These are phyloP conservation scores for Erythrolamprus reginae DNA, from an alignment of 2,113 vertebrate species.

Conservation along the genomic window DNA sequence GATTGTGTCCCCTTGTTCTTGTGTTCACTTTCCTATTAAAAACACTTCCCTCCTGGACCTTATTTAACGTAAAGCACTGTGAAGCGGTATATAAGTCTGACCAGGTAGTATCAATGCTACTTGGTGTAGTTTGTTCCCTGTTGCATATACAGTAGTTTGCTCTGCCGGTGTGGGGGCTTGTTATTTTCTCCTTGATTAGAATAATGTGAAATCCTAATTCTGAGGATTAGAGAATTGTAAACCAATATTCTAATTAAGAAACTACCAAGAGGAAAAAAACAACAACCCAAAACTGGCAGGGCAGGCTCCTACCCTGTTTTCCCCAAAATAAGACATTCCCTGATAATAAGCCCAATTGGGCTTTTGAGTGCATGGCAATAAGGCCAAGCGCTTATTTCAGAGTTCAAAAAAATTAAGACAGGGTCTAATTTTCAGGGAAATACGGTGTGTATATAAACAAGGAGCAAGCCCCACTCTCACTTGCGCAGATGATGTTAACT, in stretches of 20 bases:
- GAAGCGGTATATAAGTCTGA: too few relatives aligned
- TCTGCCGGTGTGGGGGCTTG: neutral
- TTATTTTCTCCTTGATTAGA: neutral
- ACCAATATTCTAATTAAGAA: neutral
- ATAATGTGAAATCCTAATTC: neutral
- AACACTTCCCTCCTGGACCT: too few relatives aligned
- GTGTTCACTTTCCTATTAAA: too few relatives aligned
- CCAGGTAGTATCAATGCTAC: neutral
- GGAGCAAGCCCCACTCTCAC: neutral
- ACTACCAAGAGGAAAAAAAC: neutral
- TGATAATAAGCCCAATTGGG: too few relatives aligned
- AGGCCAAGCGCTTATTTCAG: too few relatives aligned
- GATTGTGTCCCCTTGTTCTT: too few relatives aligned
- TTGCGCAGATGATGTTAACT: neutral
- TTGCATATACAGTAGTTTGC: neutral
- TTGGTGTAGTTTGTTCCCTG: neutral
- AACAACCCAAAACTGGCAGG: neutral
- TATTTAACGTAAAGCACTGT: too few relatives aligned
- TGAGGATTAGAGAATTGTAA: neutral
- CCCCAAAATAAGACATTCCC: too few relatives aligned
- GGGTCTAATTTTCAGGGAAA: too few relatives aligned
- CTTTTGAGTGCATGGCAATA: too few relatives aligned
- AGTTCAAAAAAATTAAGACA: too few relatives aligned
- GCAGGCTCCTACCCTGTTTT: too few relatives aligned
- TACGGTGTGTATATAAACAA: neutral